These are phyloP conservation scores for Pipa parva DNA, from an alignment of 2,113 vertebrate species.

Conservation along the genomic window DNA sequence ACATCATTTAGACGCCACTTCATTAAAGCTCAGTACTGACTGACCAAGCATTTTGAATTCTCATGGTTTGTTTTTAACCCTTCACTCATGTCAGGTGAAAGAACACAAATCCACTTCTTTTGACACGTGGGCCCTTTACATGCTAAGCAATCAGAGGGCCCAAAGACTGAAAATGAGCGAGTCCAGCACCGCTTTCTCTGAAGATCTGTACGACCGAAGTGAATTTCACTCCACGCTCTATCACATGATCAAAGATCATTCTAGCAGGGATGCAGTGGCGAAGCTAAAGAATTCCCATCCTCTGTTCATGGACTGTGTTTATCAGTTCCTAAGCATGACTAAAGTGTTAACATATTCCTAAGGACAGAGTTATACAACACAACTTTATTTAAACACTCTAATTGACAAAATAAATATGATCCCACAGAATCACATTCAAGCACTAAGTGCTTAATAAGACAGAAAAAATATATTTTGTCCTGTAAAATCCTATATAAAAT, in stretches of 20 bases:
- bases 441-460: background rate
- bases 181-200: slow-evolving; percentile 62
- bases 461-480: background rate
- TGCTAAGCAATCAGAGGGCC: slow-evolving; percentile 67
- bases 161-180: slow-evolving; percentile 71
- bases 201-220: slow-evolving; percentile 59
- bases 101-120: slow-evolving; percentile 65
- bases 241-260: slow-evolving; percentile 74
- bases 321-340: slow-evolving; percentile 69
- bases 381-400: background rate
- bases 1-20: too few relatives aligned
- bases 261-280: slow-evolving; percentile 55
- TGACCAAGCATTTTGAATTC: too few relatives aligned
- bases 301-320: slow-evolving; percentile 62
- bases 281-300: slow-evolving; percentile 45
- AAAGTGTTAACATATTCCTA: slow-evolving; percentile 71
- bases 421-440: slow-evolving; percentile 1
- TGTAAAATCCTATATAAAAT: background rate
- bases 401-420: slow-evolving; percentile 11
- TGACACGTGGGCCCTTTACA: slow-evolving; percentile 63
- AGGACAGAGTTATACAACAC: slow-evolving; percentile 1
- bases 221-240: slow-evolving; percentile 85
- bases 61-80: too few relatives aligned
- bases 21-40: too few relatives aligned
- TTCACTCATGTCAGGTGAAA: slow-evolving; percentile 56